Base-by-base conservation (phyloP, 2,888 invertebrate species). In the Drosophila helvetica region DNA sequence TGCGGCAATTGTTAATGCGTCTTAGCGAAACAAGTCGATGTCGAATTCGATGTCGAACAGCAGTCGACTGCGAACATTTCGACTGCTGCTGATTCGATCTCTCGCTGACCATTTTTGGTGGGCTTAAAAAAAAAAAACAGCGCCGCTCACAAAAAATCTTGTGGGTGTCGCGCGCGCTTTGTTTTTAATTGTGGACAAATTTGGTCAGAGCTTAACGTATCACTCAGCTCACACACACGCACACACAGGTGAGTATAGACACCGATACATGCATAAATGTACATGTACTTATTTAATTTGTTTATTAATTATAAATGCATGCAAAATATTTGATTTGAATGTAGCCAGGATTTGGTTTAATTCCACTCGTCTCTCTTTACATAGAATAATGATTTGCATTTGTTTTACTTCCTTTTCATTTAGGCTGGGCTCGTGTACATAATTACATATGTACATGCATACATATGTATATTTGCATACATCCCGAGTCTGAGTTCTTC, bases 141-240 rank as follows among this genome's bases (percentile, higher is more conserved):
- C 54, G 46, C 68, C 64, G 73, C 74, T 54, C 52, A 33, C 33
- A 33, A 1, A 33, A n/a, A 38, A 65, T 52, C 62, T 77, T 72
- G 87, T 76, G 74, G 80, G 84, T 30, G 82, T 64, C 54, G 63
- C 64, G 80, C 75, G 70, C 74, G 78, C 65, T 87, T 74, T 87
- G 79, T 85, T 71, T 83, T 86, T 80, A 86, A 86, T 83, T 83
- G 78, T 75, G 74, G 43, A 82, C 84, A 86, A 84, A 88, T 84
- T 88, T 88, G 88, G 86, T 74, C 74, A 88, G 53, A 69, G 74
- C 63, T 63, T 64, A 72, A 73, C 51, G 48, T 54, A 52, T 42
- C 22, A 38, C 38, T 7, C 38, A 38, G 8, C 6, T 7, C 15
- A 15, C 2, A 15, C 38, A 38, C 33, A 30, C 30, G 3, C 10